Evolutionary conservation across 1,140 invertebrate genomes (phyloP), one percentile per base, ranked within the genome.

Genomic region (Thalassaphorura encarpata): DNA sequence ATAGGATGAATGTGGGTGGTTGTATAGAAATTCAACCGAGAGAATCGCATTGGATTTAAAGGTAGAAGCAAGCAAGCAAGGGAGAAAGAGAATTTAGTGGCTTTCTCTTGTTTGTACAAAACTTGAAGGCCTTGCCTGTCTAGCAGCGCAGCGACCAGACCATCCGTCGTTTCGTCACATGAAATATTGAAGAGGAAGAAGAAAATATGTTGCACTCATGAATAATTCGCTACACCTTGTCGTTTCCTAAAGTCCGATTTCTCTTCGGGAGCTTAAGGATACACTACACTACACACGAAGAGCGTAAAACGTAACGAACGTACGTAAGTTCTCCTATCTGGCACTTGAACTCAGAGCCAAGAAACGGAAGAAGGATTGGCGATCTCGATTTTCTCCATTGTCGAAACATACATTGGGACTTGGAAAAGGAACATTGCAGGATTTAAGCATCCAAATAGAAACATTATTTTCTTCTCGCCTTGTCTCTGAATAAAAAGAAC

Each of bases 181-280:
- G 57, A 63, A 63, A 63, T 63, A 63, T 63, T 63, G 56, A 63
- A 54, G 54, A 56, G 51, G 57, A 63, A 57, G 33, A 11, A n/a
- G 33, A 36, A 11, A n/a, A n/a, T 36, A 52, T 52, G 42, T 51
- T 48, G 28, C 18, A 4, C 61, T 63, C 61, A 63, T 63, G 61
- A 63, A 63, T 63, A 63, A 63, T 63, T 63, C 61, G 36, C 31
- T 58, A 49, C 56, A 54, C 55, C 52, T 59, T 58, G 52, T 58
- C 53, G 43, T 52, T 58, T 58, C 54, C 45, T 48, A 4, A 11
- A 19, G 18, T 47, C 18, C 41, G 41, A 11, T 6, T 18, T 11
- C 41, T 6, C 13, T 51, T 28, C 48, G 4, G 4, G 5, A 29
- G 3, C 18, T 18, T 13, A 29, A 48, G 11, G 26, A 21, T 48